phyloP scores from a whole-genome alignment of 2,888 invertebrate genomes.

The Epicampocera succincta region DNA sequence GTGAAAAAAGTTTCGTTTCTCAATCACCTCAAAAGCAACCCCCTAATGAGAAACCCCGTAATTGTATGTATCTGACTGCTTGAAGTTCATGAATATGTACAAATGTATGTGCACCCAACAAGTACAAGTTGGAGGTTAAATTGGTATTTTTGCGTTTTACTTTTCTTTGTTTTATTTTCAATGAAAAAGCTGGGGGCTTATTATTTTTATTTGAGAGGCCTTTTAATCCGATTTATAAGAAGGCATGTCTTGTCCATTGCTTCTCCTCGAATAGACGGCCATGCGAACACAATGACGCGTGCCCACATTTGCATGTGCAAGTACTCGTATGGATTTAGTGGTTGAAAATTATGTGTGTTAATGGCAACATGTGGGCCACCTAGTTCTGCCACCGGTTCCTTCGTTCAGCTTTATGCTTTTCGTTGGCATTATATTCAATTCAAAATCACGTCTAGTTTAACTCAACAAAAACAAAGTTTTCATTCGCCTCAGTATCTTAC shows the following conservation, averaged over 20 bases:
- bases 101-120: constrained; percentile 41
- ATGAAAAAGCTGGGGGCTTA: constrained; percentile 47
- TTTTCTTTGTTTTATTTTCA: constrained; percentile 44
- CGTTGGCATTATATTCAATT: constrained; percentile 1
- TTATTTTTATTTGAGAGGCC: constrained; percentile 65
- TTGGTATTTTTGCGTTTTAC: constrained; percentile 16
- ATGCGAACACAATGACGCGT: constrained; percentile 6
- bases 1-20: too few relatives aligned
- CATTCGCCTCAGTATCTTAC: too few relatives aligned
- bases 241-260: constrained; percentile 50
- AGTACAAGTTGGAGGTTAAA: constrained; percentile 60
- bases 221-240: constrained; percentile 65
- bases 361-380: constrained; percentile 42
- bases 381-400: constrained; percentile 46
- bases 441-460: constrained; percentile 1
- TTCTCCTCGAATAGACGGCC: constrained; percentile 21
- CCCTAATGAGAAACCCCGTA: constrained; percentile 6
- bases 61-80: not conserved
- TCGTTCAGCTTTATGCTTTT: not conserved
- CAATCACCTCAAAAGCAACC: not conserved
- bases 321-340: constrained; percentile 10
- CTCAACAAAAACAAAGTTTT: not conserved
- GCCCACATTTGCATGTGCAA: constrained; percentile 7
- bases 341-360: not conserved
- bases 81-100: not conserved